Evolutionary conservation across 2,113 vertebrate genomes (phyloP).

Genomic region (Gallinago paraguaiae): DNA sequence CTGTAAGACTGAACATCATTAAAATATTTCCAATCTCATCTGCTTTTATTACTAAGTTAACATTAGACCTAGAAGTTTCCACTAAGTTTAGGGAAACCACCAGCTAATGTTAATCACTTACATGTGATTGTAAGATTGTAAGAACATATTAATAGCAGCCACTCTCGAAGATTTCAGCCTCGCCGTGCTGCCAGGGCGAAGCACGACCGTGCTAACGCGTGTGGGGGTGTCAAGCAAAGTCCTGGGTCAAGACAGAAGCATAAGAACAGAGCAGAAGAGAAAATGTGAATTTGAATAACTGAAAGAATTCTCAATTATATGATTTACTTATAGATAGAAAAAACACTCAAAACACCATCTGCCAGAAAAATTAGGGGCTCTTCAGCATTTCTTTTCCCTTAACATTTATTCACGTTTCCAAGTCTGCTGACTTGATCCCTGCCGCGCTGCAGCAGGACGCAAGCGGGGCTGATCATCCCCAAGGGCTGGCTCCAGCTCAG

Average conservation of each 20-base stretch:
- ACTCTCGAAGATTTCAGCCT: background rate
- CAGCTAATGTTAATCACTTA: background rate
- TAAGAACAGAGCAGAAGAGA: background rate
- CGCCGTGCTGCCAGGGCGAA: background rate
- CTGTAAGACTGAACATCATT: background rate
- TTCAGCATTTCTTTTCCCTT: background rate
- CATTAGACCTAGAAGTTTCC: background rate
- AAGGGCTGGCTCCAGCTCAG: background rate
- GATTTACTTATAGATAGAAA: background rate
- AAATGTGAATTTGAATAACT: background rate
- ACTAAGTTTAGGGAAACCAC: background rate
- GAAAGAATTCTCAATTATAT: background rate
- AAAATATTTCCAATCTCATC: background rate
- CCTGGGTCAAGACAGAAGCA: background rate
- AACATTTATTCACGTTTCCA: background rate
- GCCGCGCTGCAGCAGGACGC: background rate
- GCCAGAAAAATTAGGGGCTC: background rate
- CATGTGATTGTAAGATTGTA: background rate
- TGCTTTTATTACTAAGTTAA: background rate
- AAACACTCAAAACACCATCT: background rate
- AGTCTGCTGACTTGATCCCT: background rate
- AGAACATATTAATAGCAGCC: background rate
- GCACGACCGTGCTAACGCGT: fast-evolving
- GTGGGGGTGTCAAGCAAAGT: background rate
- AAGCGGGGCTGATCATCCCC: background rate